Conservation (phyloP, 2,113 vertebrate species). For the Pelodiscus sinensis region DNA sequence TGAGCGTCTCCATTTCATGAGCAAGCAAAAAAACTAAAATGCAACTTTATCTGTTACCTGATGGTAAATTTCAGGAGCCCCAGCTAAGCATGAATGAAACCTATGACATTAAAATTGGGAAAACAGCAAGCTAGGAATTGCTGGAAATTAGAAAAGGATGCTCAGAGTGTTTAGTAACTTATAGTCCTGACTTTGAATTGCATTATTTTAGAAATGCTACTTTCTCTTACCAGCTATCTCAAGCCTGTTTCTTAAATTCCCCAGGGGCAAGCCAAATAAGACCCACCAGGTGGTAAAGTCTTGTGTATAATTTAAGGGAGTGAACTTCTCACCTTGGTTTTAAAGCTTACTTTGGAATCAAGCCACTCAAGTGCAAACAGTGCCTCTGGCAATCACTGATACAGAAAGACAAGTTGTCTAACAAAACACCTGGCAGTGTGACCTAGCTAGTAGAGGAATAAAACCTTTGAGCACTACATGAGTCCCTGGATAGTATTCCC, state of each 20-base stretch:
- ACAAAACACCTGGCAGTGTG: not conserved
- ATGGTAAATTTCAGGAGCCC: not conserved
- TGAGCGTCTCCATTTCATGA: not conserved
- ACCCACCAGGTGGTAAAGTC: not conserved
- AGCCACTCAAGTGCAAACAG: not conserved
- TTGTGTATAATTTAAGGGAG: constrained; percentile 2
- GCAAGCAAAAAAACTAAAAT: not conserved
- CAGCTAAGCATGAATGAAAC: not conserved
- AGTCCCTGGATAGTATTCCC: not conserved
- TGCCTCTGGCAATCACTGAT: not conserved
- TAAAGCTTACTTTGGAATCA: constrained; percentile 6
- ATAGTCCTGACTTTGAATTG: not conserved
- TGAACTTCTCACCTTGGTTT: constrained; percentile 26
- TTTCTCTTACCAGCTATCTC: not conserved
- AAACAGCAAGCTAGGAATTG: not conserved
- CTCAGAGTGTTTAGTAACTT: not conserved
- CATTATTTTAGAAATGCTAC: not conserved
- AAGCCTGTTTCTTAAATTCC: not conserved
- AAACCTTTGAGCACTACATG: not conserved
- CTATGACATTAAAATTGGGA: not conserved
- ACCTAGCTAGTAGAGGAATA: not conserved
- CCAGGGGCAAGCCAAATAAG: not conserved
- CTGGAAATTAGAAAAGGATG: not conserved
- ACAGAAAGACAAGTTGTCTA: constrained; percentile 17
- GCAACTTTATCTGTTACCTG: not conserved